Evolutionary conservation across 30 jellyfish, hydroid and myxozoan species (phyloP).

Genomic region (Aurelia aurita complex sp. Pacific): DNA sequence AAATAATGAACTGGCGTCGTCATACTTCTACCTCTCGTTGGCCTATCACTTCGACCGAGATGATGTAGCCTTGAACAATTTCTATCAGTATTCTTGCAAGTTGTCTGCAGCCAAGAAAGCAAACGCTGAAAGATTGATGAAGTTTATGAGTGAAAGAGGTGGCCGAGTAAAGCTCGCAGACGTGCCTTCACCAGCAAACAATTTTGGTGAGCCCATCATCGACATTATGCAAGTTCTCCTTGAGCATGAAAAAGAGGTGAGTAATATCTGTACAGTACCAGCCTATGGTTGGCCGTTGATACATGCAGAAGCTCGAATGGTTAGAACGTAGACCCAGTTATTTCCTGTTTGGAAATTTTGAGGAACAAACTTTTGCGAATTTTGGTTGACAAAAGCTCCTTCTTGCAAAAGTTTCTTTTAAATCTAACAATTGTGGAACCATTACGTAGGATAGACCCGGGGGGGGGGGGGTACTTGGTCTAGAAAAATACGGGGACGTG

Average conservation of each 20-base stretch:
- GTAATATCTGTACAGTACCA: neutral
- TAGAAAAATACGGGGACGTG: too few species aligned
- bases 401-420: too few species aligned
- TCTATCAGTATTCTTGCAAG: conserved; percentile 51
- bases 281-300: too few species aligned
- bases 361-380: too few species aligned
- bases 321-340: too few species aligned
- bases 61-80: conserved; percentile 69
- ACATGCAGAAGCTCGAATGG: too few species aligned
- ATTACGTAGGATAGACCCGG: too few species aligned
- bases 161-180: conserved; percentile 60
- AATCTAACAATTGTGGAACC: too few species aligned
- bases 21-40: conserved; percentile 59
- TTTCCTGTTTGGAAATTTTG: too few species aligned
- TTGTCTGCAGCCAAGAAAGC: conserved; percentile 47
- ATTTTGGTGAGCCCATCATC: conserved; percentile 28
- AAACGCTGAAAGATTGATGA: conserved; percentile 37
- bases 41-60: conserved; percentile 79
- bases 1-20: conserved; percentile 63
- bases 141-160: conserved; percentile 67
- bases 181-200: conserved; percentile 54
- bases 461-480: too few species aligned
- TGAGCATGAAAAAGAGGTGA: conserved; percentile 41
- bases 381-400: too few species aligned
- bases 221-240: conserved; percentile 31